Base-by-base conservation (phyloP, 2,113 vertebrate species). In the Turdus rufiventris region DNA sequence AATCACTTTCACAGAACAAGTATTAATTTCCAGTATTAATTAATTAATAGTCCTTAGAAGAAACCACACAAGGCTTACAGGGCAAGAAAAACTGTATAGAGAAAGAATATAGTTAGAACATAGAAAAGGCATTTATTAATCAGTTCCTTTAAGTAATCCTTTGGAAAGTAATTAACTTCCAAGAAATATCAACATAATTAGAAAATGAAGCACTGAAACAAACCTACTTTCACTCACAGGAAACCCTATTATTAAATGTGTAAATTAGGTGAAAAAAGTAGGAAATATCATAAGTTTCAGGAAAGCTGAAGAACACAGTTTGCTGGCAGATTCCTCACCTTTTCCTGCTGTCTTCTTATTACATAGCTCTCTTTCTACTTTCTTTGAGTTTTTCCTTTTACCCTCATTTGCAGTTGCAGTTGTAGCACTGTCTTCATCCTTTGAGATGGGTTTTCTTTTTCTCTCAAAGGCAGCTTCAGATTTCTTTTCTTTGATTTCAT, bases 241-340 rank as follows among this genome's bases (percentile, higher is more conserved):
- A 85, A 95, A 68, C 3, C 16, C 28, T 70, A 77, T 24, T 81
- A 85, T 40, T 89, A 84, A 75, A 75, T 14, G 43, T 25, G 28
- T 33, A 86, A 91, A 84, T 56, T 43, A 73, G 18, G 16, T 81
- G 85, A 65, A 83, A 90, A 88, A 92, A 88, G 91, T 34, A 92
- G 58, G 66, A 96, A 94, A 78, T 38, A 67, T 54, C 10, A 0
- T 25, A 96, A 91, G 81, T 88, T 88, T 93, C 84, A 97, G 88
- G 75, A 95, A 91, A 93, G 79, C 2, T 65, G 85, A 94, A 94
- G 83, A 88, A 85, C 2, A 33, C 71, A 95, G 47, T 75, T 91
- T 89, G 58, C 66, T 79, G 61, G 75, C 8, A 34, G 74, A 89
- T 61, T 88, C 94, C 97, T 98, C 98, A 98, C 98, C 98, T 98